phyloP scores from a whole-genome alignment of 1,140 invertebrate species.

The Thaumatotibia leucotreta region DNA sequence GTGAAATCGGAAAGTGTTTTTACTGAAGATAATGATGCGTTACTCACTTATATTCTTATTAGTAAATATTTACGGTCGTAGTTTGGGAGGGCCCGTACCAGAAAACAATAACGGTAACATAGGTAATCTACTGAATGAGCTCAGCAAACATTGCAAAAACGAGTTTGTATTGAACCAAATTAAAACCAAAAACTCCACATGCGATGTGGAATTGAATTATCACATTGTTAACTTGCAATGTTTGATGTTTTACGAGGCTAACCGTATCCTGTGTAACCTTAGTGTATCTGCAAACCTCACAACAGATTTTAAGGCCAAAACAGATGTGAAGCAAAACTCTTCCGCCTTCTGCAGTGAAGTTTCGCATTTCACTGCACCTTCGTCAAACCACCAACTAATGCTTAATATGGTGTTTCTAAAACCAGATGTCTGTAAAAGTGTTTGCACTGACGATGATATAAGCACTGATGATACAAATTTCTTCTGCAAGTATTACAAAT shows the following conservation, averaged over 20 bases:
- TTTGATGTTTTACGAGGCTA: slow-evolving; percentile 62
- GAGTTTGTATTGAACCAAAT: slow-evolving; percentile 37
- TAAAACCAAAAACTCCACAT: slow-evolving; percentile 35
- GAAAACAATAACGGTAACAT: slow-evolving; percentile 18
- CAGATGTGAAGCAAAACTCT: slow-evolving; percentile 33
- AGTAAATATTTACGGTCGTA: slow-evolving; percentile 41
- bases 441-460: slow-evolving; percentile 42
- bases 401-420: slow-evolving; percentile 35
- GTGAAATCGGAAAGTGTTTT: background rate
- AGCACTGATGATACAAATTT: slow-evolving; percentile 43
- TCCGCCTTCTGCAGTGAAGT: slow-evolving; percentile 36
- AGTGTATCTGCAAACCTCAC: slow-evolving; percentile 27
- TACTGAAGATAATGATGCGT: slow-evolving; percentile 35
- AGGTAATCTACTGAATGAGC: slow-evolving; percentile 29
- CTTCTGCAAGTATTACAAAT: slow-evolving; percentile 62
- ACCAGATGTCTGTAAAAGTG: slow-evolving; percentile 31
- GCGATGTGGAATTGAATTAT: slow-evolving; percentile 25
- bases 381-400: slow-evolving; percentile 22
- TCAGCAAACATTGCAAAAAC: slow-evolving; percentile 46
- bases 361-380: slow-evolving; percentile 40
- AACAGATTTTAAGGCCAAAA: slow-evolving; percentile 32
- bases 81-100: slow-evolving; percentile 36
- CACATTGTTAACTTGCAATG: slow-evolving; percentile 39
- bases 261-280: slow-evolving; percentile 44
- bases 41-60: slow-evolving; percentile 41